A percentile compares a stretch with the other conserved stretches of the same genome.
Conservation (phyloP, 2,888 invertebrate species). For the Euplagia quadripunctaria region DNA sequence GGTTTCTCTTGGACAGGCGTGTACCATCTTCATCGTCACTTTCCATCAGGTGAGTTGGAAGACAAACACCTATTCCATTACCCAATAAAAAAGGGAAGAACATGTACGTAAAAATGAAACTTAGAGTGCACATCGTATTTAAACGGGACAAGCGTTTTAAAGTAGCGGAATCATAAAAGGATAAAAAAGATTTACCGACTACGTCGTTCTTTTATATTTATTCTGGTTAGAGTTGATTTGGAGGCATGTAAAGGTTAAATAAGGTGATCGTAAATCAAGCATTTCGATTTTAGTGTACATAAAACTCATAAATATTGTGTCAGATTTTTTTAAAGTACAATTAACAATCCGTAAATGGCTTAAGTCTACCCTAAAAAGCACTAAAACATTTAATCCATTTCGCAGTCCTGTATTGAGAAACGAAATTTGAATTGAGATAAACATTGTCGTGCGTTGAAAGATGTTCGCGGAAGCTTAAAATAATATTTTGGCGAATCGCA, state of each 20-base stretch:
- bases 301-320: constrained; percentile 12
- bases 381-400: constrained; percentile 47
- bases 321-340: constrained; percentile 24
- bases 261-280: constrained; percentile 35
- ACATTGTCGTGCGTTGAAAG: constrained; percentile 75
- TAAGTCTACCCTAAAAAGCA: constrained; percentile 30
- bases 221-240: constrained; percentile 29
- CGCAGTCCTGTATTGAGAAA: constrained; percentile 42
- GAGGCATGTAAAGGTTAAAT: constrained; percentile 46
- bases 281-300: constrained; percentile 28
- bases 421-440: constrained; percentile 61
- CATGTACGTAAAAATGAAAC: constrained; percentile 50
- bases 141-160: constrained; percentile 64
- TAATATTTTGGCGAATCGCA: constrained; percentile 81
- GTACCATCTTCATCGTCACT: no score
- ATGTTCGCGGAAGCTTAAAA: constrained; percentile 82
- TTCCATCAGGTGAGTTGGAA: no score
- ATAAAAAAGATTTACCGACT: constrained; percentile 56
- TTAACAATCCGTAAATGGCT: constrained; percentile 37
- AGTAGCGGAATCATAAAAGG: constrained; percentile 57
- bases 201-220: constrained; percentile 66
- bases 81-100: constrained; percentile 20
- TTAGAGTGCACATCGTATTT: constrained; percentile 60
- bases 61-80: no score
- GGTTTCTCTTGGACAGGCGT: no score